A percentile compares a stretch with the other conserved stretches of the same genome.
phyloP scores from a whole-genome alignment of 64 coral and sea anemone genomes.

The Montipora efflorescens region DNA sequence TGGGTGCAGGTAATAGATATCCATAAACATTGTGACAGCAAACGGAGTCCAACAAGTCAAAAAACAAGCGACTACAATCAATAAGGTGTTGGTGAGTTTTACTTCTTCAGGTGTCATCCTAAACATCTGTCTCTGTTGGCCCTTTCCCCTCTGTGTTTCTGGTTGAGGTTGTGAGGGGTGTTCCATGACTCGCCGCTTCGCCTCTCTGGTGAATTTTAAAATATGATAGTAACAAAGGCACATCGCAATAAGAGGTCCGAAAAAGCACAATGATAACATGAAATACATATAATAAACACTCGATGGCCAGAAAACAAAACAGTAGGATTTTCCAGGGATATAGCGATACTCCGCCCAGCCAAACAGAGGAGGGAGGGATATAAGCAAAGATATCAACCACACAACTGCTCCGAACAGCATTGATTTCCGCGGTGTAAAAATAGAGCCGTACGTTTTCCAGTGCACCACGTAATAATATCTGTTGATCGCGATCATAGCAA shows the following conservation, averaged over 20 bases:
- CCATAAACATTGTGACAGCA: conserved; percentile 58
- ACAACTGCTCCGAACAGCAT: conserved; percentile 41
- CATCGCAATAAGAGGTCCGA: conserved; percentile 70
- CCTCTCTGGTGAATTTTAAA: conserved; percentile 44
- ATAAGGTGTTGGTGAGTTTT: conserved; percentile 41
- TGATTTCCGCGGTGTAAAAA: conserved; percentile 53
- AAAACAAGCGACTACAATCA: conserved; percentile 55
- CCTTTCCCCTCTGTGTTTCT: background rate
- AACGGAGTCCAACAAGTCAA: conserved; percentile 59
- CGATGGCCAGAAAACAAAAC: conserved; percentile 68
- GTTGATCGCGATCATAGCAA: conserved; percentile 90
- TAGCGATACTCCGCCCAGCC: conserved; percentile 89
- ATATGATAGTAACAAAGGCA: conserved; percentile 53
- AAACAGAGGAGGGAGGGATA: conserved; percentile 76
- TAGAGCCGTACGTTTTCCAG: conserved; percentile 71
- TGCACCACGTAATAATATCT: conserved; percentile 81
- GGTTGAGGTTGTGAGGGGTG: background rate
- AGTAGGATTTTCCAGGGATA: conserved; percentile 61
- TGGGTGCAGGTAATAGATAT: background rate
- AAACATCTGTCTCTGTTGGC: background rate
- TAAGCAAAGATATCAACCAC: conserved; percentile 62
- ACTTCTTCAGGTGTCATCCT: conserved; percentile 13
- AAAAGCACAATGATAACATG: conserved; percentile 71
- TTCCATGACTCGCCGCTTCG: conserved; percentile 6
- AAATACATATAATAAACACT: conserved; percentile 69